Conservation (phyloP, 1,140 invertebrate genomes). For the Melanaphis sacchari region DNA sequence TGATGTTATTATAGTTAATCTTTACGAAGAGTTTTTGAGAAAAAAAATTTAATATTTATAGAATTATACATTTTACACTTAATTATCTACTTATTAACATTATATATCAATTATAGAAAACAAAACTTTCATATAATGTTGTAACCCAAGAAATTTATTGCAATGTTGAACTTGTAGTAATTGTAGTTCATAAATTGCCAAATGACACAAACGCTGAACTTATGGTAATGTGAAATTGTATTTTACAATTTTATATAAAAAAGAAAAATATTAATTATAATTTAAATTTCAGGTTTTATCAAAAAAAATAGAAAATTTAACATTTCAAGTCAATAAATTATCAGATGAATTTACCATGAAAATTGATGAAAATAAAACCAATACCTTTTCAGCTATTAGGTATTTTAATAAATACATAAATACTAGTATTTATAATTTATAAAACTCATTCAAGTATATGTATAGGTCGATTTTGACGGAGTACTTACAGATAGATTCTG, state of each 20-base stretch:
- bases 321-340: background rate
- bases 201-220: conserved; percentile 21
- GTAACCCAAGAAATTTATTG: conserved; percentile 49
- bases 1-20: too few relatives aligned
- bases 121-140: conserved; percentile 37
- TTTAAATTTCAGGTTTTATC: conserved; percentile 19
- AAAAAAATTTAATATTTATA: too few relatives aligned
- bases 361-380: background rate
- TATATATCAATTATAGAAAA: conserved; percentile 21
- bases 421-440: background rate
- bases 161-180: conserved; percentile 42
- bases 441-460: background rate
- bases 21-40: too few relatives aligned
- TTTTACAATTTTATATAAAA: background rate
- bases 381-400: background rate
- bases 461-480: background rate
- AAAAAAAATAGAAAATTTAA: conserved; percentile 11
- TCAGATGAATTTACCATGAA: background rate
- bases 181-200: background rate
- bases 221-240: background rate
- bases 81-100: background rate
- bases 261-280: background rate
- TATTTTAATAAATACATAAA: background rate
- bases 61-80: background rate
- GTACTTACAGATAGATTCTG: background rate